These are phyloP conservation scores for Catonia carolina DNA, from an alignment of 2,888 invertebrate species.

Conservation along the genomic window DNA sequence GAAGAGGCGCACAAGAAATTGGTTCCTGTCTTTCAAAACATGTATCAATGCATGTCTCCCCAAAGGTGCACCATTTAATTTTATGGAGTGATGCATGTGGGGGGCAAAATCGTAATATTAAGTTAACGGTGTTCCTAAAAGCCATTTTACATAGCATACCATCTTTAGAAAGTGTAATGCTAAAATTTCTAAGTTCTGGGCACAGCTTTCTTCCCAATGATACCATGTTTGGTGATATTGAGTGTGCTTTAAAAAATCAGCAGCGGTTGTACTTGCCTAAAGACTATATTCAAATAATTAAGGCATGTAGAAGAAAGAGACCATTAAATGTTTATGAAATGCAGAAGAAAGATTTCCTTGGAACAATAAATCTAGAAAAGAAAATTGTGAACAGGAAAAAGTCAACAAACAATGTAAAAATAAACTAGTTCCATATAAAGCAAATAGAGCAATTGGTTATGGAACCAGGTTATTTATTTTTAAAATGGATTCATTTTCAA, in stretches of 20 bases:
- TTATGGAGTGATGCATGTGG: conserved; percentile 19
- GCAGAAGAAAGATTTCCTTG: background rate
- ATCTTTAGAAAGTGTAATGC: conserved; percentile 4
- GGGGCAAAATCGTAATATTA: conserved; percentile 18
- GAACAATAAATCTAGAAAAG: conserved; percentile 9
- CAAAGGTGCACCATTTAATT: conserved; percentile 18
- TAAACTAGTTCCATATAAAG: background rate
- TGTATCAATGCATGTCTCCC: background rate
- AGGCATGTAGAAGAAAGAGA: conserved; percentile 1
- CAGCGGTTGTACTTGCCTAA: background rate
- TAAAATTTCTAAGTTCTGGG: conserved; percentile 3
- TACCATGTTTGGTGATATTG: conserved; percentile 9
- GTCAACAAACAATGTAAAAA: background rate
- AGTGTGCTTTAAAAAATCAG: conserved; percentile 5
- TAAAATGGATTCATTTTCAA: too few species aligned
- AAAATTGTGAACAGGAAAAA: background rate
- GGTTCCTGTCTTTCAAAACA: conserved; percentile 33
- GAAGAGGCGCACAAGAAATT: conserved; percentile 36
- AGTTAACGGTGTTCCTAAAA: conserved; percentile 8
- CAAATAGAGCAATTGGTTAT: background rate
- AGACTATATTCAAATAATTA: conserved; percentile 7
- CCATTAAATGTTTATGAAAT: background rate
- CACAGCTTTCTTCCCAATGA: conserved; percentile 15
- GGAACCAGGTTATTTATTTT: conserved; percentile 1
- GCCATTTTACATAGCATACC: conserved; percentile 1